Base-by-base conservation (phyloP, 2,888 invertebrate species). In the Gymnosoma rotundatum region DNA sequence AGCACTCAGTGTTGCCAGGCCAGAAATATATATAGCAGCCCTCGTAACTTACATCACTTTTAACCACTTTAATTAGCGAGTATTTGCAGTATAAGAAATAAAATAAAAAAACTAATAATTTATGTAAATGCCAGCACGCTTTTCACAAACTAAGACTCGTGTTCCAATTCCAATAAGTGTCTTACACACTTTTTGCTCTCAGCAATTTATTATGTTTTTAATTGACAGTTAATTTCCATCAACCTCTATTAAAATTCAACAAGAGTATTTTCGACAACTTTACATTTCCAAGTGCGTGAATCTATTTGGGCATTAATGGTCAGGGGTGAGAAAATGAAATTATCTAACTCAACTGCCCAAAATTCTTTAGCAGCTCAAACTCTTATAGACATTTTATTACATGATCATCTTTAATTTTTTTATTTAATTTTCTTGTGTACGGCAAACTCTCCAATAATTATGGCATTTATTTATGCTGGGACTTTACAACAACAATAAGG, bases 211-310 rank as follows among this genome's bases (percentile, higher is more conserved):
- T 25, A 45, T 61, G 63, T 9, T 50, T 52, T 67, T 56, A 83
- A 80, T 80, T 83, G 75, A 72, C 76, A 67, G 48, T 64, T 69
- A 58, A 52, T 70, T 66, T 60, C 70, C 32, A 52, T 45, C 45
- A 66, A 54, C 9, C 48, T 16, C 25, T 60, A 75, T 61, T 75
- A 67, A 72, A 73, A 83, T 36, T 73, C 48, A 72, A 70, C 36
- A 60, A 75, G 58, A 38, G 18, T 60, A 20, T 48, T 48, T 48
- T 48, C 6, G 18, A 10, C 42, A 48, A 32, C 50, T 45, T 67
- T 25, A 7, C 14, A 67, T 45, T 58, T 16, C 61, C 16, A 21
- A 16, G 25, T 42, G 42, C 42, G 10, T 42, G 10, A 12, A 42
- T 42, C 42, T 42, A 12, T 42, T 1, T 1, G 1, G 10, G 54